Percentiles rank a stretch among this genome's conserved stretches.
Conservation (phyloP, 2,797 vertebrate genomes). For the Psittacula echo region DNA sequence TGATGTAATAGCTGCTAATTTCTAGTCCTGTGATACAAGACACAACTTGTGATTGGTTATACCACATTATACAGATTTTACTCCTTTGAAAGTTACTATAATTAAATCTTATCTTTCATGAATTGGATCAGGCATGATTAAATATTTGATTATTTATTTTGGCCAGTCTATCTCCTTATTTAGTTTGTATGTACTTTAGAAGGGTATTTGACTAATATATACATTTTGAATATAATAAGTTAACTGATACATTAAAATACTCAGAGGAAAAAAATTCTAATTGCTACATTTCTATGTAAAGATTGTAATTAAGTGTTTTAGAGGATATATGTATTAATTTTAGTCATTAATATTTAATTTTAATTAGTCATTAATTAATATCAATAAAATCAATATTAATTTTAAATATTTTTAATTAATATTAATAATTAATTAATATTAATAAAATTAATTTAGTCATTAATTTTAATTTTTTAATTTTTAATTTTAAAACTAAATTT, state of each 20-base stretch:
- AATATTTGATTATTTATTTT: conserved; percentile 37
- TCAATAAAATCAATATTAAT: too few species aligned
- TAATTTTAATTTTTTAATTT: too few species aligned
- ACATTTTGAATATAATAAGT: neutral
- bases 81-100: neutral
- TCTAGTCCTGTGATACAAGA: neutral
- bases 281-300: neutral
- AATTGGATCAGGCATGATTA: neutral
- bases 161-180: neutral
- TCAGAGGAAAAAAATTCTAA: neutral
- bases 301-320: neutral
- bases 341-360: neutral
- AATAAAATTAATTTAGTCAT: too few species aligned
- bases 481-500: neutral
- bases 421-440: too few species aligned
- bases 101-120: neutral
- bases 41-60: neutral
- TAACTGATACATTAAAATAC: neutral
- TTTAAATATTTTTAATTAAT: too few species aligned
- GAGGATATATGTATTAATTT: neutral
- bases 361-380: too few species aligned
- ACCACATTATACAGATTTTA: neutral
- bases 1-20: neutral
- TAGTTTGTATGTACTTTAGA: neutral
- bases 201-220: neutral